Evolutionary conservation across 1,140 invertebrate genomes (phyloP).

Genomic region (Pseudomyrmex cubaensis): DNA sequence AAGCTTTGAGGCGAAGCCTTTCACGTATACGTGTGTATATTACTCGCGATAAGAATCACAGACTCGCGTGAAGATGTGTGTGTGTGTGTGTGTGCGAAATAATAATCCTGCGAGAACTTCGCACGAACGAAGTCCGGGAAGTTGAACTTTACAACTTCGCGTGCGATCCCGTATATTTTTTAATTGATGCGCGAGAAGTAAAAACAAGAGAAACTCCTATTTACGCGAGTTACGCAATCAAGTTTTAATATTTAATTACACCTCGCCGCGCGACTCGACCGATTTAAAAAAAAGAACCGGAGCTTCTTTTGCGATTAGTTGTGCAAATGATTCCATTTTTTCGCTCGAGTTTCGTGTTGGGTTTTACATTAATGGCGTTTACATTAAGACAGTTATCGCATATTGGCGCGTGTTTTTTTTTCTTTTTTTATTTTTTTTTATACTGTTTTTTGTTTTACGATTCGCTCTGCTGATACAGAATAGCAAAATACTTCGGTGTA

Average conservation of each 20-base stretch:
- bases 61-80: not conserved
- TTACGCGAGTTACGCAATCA: not conserved
- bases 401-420: not conserved
- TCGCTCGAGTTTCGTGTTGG: not conserved
- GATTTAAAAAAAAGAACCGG: too few species aligned
- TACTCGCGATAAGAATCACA: too few species aligned
- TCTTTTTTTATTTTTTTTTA: not conserved
- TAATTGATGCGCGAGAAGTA: constrained; percentile 5
- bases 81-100: not conserved
- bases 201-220: not conserved
- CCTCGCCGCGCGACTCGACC: too few species aligned
- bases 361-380: not conserved
- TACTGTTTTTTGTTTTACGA: not conserved
- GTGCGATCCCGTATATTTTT: not conserved
- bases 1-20: constrained; percentile 52
- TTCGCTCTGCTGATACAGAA: not conserved
- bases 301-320: too few species aligned
- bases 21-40: constrained; percentile 38
- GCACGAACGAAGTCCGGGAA: too few species aligned
- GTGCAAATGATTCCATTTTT: constrained; percentile 6
- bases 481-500: not conserved
- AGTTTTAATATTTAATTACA: constrained; percentile 18
- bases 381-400: constrained; percentile 24
- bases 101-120: not conserved
- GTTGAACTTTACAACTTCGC: too few species aligned